Conservation (phyloP, 2,113 vertebrate species). For the Callipepla californica region DNA sequence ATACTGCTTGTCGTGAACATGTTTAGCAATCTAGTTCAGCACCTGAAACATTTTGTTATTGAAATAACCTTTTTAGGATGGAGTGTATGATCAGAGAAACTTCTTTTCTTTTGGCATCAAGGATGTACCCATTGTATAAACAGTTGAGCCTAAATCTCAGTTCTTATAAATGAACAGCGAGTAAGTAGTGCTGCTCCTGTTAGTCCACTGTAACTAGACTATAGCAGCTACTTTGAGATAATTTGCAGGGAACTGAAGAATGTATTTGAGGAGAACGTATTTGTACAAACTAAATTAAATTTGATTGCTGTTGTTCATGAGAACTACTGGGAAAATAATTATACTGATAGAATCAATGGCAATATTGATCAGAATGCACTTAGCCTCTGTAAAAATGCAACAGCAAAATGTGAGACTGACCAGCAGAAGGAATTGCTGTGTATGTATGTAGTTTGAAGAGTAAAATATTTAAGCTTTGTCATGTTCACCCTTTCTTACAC, state of each 20-base stretch:
- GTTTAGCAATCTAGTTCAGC: too few species aligned
- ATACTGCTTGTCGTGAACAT: background rate
- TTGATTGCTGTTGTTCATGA: conserved; percentile 49
- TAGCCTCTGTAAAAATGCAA: background rate
- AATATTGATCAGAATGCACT: conserved; percentile 38
- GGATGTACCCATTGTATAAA: background rate
- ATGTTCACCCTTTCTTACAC: background rate
- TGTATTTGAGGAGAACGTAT: conserved; percentile 49
- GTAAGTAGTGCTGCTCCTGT: conserved; percentile 22
- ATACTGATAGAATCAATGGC: background rate
- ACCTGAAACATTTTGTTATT: background rate
- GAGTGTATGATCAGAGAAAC: background rate
- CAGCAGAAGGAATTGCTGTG: background rate
- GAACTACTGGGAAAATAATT: conserved; percentile 49
- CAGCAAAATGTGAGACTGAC: background rate
- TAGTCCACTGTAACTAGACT: conserved; percentile 48
- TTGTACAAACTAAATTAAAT: conserved; percentile 61
- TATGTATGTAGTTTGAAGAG: background rate
- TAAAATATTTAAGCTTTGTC: background rate
- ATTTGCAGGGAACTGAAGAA: conserved; percentile 60
- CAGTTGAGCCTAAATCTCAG: conserved; percentile 8
- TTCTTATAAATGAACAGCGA: conserved; percentile 32
- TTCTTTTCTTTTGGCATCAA: background rate
- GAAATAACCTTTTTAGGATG: background rate
- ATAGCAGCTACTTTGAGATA: conserved; percentile 63